phyloP scores from a whole-genome alignment of 2,888 invertebrate species.

The Seira sanloemensis region DNA sequence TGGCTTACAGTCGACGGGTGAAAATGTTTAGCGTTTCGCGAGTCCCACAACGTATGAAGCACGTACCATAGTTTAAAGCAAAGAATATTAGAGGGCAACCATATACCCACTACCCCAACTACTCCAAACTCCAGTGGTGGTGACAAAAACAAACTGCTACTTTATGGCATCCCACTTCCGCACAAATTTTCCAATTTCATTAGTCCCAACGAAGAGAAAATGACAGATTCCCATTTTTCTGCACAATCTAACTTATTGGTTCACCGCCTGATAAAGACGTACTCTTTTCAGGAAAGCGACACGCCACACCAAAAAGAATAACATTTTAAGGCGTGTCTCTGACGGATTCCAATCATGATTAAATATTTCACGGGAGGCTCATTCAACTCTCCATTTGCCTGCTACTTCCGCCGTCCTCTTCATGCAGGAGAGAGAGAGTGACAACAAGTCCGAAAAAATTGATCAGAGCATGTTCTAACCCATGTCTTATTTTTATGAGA shows the following conservation, averaged over 20 bases:
- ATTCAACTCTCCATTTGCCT: not conserved
- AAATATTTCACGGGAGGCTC: conserved; percentile 6
- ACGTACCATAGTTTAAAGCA: not conserved
- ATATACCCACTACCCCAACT: too few species aligned
- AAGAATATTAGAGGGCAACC: too few species aligned
- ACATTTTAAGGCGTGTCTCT: conserved; percentile 2
- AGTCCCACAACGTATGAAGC: not conserved
- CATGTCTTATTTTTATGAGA: conserved; percentile 8
- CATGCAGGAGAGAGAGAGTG: conserved; percentile 6
- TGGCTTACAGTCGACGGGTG: not conserved
- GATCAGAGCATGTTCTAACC: not conserved
- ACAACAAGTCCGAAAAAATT: conserved; percentile 5
- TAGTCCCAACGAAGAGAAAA: not conserved
- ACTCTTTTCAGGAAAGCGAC: not conserved
- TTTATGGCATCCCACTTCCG: not conserved
- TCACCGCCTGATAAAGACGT: not conserved
- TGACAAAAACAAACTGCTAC: not conserved
- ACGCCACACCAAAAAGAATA: not conserved
- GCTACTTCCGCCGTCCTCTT: too few species aligned
- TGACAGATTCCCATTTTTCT: conserved; percentile 7
- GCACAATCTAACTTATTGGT: not conserved
- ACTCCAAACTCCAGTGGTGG: not conserved
- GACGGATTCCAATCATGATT: conserved; percentile 10
- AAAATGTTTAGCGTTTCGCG: not conserved
- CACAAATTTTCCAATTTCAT: conserved; percentile 10